phyloP scores from a whole-genome alignment of 2,113 vertebrate species.

The Catharus minimus region DNA sequence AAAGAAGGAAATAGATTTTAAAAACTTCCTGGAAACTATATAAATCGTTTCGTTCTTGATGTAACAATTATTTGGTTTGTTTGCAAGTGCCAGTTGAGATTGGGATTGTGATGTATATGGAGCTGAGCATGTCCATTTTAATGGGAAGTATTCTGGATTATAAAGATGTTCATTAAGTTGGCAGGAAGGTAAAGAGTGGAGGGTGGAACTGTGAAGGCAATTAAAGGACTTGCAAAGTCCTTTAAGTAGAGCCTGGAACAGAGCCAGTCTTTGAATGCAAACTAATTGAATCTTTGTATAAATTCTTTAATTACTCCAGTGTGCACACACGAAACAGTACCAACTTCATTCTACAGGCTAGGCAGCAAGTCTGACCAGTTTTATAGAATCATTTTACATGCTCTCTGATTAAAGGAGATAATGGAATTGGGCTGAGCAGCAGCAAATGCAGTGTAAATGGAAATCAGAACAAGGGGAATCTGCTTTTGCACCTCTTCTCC shows the following conservation, averaged over 20 bases:
- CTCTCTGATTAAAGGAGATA: neutral
- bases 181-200: neutral
- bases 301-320: slow-evolving; percentile 9
- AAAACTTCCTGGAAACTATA: neutral
- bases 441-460: neutral
- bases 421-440: neutral
- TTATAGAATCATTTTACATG: neutral
- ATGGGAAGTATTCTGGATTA: neutral
- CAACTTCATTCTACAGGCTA: neutral
- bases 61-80: neutral
- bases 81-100: neutral
- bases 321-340: neutral
- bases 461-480: neutral
- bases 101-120: neutral
- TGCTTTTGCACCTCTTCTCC: neutral
- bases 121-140: neutral
- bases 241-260: neutral
- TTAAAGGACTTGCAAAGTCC: neutral
- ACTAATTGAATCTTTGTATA: slow-evolving; percentile 14
- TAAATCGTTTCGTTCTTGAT: neutral
- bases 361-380: neutral
- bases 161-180: neutral
- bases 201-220: neutral
- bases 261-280: slow-evolving; percentile 2
- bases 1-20: neutral